These are phyloP conservation scores for Axea sp. DNA, from an alignment of 2,888 invertebrate genomes.

Conservation along the genomic window DNA sequence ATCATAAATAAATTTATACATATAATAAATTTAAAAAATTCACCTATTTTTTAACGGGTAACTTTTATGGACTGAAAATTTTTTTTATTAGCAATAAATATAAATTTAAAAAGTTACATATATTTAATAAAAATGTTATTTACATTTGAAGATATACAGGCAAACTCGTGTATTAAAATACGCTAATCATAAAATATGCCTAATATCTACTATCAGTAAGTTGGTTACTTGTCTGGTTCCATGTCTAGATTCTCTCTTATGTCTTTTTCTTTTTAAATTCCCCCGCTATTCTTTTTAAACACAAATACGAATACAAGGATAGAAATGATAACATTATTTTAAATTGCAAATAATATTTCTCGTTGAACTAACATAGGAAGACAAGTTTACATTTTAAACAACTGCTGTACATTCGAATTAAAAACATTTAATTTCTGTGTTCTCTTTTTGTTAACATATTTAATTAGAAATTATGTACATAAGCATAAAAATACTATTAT, in stretches of 20 bases:
- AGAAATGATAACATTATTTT: slow-evolving; percentile 13
- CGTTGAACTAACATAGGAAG: no score
- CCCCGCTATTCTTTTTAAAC: slow-evolving; percentile 22
- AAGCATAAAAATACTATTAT: no score
- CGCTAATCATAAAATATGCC: slow-evolving; percentile 49
- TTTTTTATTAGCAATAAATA: no score
- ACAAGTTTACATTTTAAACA: no score
- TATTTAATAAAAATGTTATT: slow-evolving; percentile 63
- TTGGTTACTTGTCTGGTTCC: slow-evolving; percentile 68
- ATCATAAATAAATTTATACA: background rate
- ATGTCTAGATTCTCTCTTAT: slow-evolving; percentile 54
- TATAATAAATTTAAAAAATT: background rate
- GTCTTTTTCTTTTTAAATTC: slow-evolving; percentile 39
- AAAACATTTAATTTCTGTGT: no score
- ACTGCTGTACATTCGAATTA: no score
- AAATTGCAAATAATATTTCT: no score
- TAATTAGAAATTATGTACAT: no score
- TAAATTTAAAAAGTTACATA: background rate
- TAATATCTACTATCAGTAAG: slow-evolving; percentile 66
- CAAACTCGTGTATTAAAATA: slow-evolving; percentile 60
- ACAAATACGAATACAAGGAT: slow-evolving; percentile 20
- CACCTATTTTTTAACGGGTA: no score
- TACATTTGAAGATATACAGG: slow-evolving; percentile 64
- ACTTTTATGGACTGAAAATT: no score
- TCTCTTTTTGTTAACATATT: no score